Percentiles rank a stretch among this genome's conserved stretches.
These are phyloP conservation scores for Monodelphis domestica DNA, from an alignment of 2,797 vertebrate species.

Conservation along the genomic window DNA sequence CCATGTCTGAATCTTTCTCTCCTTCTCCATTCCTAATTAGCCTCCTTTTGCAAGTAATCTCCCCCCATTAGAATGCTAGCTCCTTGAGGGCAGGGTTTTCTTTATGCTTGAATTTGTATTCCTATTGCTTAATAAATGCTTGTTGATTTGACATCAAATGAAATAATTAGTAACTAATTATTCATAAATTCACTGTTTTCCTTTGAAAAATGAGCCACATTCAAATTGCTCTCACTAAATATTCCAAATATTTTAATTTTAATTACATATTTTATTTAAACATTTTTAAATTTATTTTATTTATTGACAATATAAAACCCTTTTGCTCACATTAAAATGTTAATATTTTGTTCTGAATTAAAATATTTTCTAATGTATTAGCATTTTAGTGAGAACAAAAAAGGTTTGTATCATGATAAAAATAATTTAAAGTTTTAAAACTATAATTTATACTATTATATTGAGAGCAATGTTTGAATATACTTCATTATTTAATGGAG, in stretches of 20 bases:
- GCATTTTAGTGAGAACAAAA: not conserved
- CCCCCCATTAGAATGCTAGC: not conserved
- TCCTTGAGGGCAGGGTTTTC: not conserved
- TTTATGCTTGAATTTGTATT: no score
- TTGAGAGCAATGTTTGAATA: not conserved
- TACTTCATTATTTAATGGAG: not conserved
- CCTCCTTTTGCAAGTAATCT: not conserved
- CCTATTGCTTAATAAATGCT: no score
- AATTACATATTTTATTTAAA: no score
- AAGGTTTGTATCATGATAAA: not conserved
- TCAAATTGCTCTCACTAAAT: not conserved
- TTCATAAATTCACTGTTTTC: not conserved
- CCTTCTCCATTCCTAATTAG: not conserved
- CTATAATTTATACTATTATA: not conserved
- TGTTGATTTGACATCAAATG: no score
- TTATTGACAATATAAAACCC: not conserved
- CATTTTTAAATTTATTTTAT: no score
- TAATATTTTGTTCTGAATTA: no score
- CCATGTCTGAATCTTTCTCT: not conserved
- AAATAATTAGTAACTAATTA: not conserved
- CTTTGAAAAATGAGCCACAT: not conserved
- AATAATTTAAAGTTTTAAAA: not conserved
- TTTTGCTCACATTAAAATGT: not conserved
- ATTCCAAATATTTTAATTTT: not conserved
- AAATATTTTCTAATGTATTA: not conserved